Conservation (phyloP, 2,888 invertebrate genomes). For the Lycocerus yunnanus region DNA sequence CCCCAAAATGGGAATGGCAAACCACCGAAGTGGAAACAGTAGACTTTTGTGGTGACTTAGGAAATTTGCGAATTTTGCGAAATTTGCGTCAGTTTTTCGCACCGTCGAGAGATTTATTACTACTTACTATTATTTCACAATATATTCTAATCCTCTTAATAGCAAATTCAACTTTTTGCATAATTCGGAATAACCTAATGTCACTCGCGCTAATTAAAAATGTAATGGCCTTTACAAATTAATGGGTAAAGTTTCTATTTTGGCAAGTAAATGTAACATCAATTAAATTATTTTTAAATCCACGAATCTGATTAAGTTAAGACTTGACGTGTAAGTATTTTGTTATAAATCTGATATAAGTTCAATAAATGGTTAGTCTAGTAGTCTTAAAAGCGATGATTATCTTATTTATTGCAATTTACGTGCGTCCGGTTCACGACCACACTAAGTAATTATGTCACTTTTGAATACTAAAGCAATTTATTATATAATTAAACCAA, state of each 20-base stretch:
- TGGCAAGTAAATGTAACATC: not conserved
- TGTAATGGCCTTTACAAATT: not conserved
- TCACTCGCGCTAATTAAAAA: not conserved
- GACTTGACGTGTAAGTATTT: not conserved
- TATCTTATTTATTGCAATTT: slow-evolving; percentile 16
- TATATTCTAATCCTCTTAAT: not conserved
- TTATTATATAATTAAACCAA: slow-evolving; percentile 1
- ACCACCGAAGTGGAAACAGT: too few relatives aligned
- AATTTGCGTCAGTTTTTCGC: too few relatives aligned
- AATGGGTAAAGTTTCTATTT: not conserved
- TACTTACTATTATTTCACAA: not conserved
- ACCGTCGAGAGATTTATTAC: too few relatives aligned
- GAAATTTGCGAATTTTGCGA: too few relatives aligned
- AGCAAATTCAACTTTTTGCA: not conserved
- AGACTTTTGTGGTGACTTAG: too few relatives aligned
- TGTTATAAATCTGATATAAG: slow-evolving; percentile 20
- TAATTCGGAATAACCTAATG: not conserved
- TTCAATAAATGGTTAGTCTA: slow-evolving; percentile 18
- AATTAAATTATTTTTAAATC: not conserved
- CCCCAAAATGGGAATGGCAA: too few relatives aligned
- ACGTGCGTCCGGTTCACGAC: slow-evolving; percentile 21
- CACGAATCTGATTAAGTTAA: not conserved
- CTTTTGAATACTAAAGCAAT: slow-evolving; percentile 1
- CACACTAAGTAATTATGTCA: slow-evolving; percentile 14
- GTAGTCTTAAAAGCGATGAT: slow-evolving; percentile 13